Percentiles rank a stretch among this genome's conserved stretches.
Evolutionary conservation across 2,113 vertebrate genomes (phyloP).

Genomic region (Heteronetta atricapilla): DNA sequence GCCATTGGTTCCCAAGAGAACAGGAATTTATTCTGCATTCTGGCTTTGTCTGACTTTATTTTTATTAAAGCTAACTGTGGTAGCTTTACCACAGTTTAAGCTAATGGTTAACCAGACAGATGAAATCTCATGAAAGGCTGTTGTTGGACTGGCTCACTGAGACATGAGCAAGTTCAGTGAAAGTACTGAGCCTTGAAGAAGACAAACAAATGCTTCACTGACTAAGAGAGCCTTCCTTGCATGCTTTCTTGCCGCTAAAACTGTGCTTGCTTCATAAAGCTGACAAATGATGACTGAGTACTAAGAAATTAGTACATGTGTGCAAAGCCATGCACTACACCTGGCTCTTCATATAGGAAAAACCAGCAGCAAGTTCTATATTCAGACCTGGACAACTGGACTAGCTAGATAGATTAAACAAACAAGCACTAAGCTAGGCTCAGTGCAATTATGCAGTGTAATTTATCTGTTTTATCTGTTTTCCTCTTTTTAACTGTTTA

Average conservation of each 20-base stretch:
- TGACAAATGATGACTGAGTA: not conserved
- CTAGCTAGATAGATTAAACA: not conserved
- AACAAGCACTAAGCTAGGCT: not conserved
- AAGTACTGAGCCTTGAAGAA: constrained; percentile 10
- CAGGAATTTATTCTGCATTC: not conserved
- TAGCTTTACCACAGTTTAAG: constrained; percentile 14
- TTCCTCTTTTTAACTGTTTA: not conserved
- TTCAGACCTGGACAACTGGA: not conserved
- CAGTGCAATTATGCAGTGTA: not conserved
- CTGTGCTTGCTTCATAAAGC: not conserved
- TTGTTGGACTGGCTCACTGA: not conserved
- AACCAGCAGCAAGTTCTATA: not conserved
- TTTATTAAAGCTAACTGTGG: not conserved
- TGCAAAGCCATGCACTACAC: not conserved
- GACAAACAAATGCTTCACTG: not conserved
- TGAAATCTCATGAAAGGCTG: constrained; percentile 24
- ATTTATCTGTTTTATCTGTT: not conserved
- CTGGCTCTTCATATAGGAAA: not conserved
- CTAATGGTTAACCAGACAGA: constrained; percentile 38
- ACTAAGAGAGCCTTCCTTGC: not conserved
- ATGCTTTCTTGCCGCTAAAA: not conserved
- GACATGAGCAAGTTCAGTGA: not conserved
- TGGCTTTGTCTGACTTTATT: not conserved
- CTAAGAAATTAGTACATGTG: not conserved
- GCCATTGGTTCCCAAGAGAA: not conserved